Conservation (phyloP, 2,888 invertebrate genomes). For the Eretmocerus hayati region DNA sequence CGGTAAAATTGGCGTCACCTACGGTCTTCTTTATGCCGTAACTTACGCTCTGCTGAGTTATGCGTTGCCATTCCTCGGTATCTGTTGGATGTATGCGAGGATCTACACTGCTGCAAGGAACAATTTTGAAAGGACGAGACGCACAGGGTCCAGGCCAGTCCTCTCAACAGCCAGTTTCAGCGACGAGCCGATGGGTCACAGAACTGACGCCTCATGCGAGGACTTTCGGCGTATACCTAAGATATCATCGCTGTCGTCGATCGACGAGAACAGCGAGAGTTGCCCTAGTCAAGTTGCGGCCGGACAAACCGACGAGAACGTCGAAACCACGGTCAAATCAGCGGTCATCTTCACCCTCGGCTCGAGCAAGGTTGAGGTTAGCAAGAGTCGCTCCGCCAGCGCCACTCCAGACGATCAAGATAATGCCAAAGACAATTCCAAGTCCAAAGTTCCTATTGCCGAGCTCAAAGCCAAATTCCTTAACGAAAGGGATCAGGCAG, state of each 20-base stretch:
- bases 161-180: constrained; percentile 38
- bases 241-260: constrained; percentile 43
- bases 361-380: background rate
- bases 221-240: constrained; percentile 40
- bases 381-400: constrained; percentile 30
- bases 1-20: constrained; percentile 25
- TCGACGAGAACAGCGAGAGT: constrained; percentile 41
- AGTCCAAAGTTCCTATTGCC: constrained; percentile 35
- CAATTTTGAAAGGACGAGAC: constrained; percentile 58
- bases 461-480: constrained; percentile 33
- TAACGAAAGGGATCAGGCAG: constrained; percentile 15
- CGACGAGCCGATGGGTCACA: constrained; percentile 24
- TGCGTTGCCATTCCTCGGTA: constrained; percentile 53
- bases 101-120: constrained; percentile 71
- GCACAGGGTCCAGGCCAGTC: constrained; percentile 42
- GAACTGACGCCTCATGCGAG: constrained; percentile 23
- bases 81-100: constrained; percentile 67
- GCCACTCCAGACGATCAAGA: constrained; percentile 11
- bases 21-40: constrained; percentile 48
- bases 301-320: constrained; percentile 9
- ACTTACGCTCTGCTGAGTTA: constrained; percentile 49
- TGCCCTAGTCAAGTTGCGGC: constrained; percentile 31
- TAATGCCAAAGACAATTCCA: constrained; percentile 29
- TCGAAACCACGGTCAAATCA: constrained; percentile 16
- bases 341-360: constrained; percentile 12